A percentile compares a stretch with the other conserved stretches of the same genome.
phyloP scores from a whole-genome alignment of 2,113 vertebrate genomes.

The Varanus komodoensis region DNA sequence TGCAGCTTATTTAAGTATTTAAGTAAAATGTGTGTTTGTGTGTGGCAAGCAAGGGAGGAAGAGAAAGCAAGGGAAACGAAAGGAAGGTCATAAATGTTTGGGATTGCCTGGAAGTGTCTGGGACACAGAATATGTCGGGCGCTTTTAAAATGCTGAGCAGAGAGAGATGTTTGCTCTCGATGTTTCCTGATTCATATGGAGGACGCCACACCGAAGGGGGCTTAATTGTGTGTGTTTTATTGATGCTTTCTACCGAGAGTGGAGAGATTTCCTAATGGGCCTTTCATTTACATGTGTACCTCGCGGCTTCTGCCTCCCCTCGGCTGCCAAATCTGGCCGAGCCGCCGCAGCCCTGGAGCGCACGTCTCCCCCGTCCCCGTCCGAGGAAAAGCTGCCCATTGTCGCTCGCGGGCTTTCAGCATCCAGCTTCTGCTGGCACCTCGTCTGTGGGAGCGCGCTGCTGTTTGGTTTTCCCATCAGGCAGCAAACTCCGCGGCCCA shows the following conservation, averaged over 20 bases:
- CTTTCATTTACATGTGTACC: constrained; percentile 31
- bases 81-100: background rate
- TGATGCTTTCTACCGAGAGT: background rate
- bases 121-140: background rate
- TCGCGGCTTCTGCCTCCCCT: background rate
- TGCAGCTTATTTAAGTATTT: background rate
- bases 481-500: constrained; percentile 22
- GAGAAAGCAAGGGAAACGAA: background rate
- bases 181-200: background rate
- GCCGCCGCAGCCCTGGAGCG: background rate
- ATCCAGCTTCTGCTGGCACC: constrained; percentile 27
- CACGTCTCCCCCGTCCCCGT: constrained; percentile 22
- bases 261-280: constrained; percentile 11
- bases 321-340: background rate
- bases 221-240: constrained; percentile 10
- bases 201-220: background rate
- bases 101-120: background rate
- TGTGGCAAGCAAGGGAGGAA: background rate
- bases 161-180: background rate
- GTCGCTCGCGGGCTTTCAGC: constrained; percentile 23
- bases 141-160: background rate
- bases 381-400: constrained; percentile 15
- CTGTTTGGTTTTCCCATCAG: constrained; percentile 34
- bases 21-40: background rate
- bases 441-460: constrained; percentile 17